Evolutionary conservation across 2,888 invertebrate genomes (phyloP), one percentile per base, ranked within the genome.

Genomic region (Polietes domitor): DNA sequence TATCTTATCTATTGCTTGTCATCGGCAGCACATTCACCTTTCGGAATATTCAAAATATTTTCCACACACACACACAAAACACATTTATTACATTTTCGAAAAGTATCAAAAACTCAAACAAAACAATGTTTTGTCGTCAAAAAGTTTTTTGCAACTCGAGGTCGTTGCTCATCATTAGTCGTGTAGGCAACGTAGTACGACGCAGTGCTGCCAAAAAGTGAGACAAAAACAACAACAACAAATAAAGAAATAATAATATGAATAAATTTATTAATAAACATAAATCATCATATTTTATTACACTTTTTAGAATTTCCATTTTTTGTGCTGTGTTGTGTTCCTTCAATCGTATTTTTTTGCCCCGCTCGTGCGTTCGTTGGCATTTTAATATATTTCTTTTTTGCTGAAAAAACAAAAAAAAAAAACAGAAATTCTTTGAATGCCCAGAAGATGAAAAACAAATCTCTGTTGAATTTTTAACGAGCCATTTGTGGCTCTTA

Each of bases 241-340:
- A 12, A 47, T n/a, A 53, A 50, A 50, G 50, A 50, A 50, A 50
- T 6, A 19, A 50, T 17, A 50, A 50, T 19, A n/a, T 19, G 19
- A n/a, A 50, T 19, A 50, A n/a, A 53, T 53, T 53, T 47, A 4
- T 53, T 53, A 53, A 53, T 21, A 53, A 53, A 19, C 53, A 53
- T 53, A 53, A 53, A 21, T 53, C 53, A 53, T 21, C 17, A 53
- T 21, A 53, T 53, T 21, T 53, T 19, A 53, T 53, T 9, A n/a
- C 53, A 53, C 24, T 53, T 53, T 53, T 17, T 53, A 53, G n/a
- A 19, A 21, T 53, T 9, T 19, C 50, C 17, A 2, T n/a, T n/a
- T 5, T 50, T 1, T 50, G 17, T 19, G 15, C 7, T 50, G n/a
- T 50, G n/a, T 32, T 32, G 32, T 32, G 32, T 3, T 32, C 4